These are phyloP conservation scores for Gonatopus flavifemur DNA, from an alignment of 1,140 invertebrate genomes.

Conservation along the genomic window DNA sequence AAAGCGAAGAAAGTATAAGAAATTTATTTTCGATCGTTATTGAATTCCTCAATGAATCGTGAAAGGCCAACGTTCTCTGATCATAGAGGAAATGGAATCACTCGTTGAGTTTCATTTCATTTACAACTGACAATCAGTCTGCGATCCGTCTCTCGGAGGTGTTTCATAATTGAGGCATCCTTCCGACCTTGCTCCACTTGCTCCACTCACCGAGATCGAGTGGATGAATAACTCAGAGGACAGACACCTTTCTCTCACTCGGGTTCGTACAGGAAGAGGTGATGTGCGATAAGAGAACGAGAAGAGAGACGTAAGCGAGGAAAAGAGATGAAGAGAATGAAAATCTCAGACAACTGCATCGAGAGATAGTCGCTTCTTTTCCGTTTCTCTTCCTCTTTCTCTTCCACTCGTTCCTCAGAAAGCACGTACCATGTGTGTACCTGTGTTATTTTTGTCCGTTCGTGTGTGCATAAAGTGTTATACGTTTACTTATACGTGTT, in stretches of 20 bases:
- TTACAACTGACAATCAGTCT: no score
- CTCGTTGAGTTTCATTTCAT: no score
- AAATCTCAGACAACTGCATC: not conserved
- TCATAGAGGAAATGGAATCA: no score
- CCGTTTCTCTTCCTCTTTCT: no score
- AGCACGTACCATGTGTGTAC: not conserved
- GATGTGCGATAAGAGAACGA: not conserved
- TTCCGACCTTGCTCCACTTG: slow-evolving; percentile 53
- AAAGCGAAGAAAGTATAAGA: no score
- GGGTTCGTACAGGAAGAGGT: slow-evolving; percentile 6
- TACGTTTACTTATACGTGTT: no score
- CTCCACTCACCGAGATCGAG: slow-evolving; percentile 55
- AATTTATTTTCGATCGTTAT: no score
- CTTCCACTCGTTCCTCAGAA: not conserved
- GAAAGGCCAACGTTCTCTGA: no score
- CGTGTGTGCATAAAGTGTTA: not conserved
- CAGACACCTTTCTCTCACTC: slow-evolving; percentile 5
- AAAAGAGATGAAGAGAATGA: not conserved
- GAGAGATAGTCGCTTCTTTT: no score
- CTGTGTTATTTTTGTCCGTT: not conserved
- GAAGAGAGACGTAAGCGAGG: slow-evolving; percentile 7
- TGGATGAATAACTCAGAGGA: slow-evolving; percentile 47
- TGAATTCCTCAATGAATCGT: no score
- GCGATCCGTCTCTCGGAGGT: slow-evolving; percentile 9
- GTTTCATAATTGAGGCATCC: slow-evolving; percentile 47